These are phyloP conservation scores for Lepidurus apus DNA, from an alignment of 1,140 invertebrate species.

Conservation along the genomic window DNA sequence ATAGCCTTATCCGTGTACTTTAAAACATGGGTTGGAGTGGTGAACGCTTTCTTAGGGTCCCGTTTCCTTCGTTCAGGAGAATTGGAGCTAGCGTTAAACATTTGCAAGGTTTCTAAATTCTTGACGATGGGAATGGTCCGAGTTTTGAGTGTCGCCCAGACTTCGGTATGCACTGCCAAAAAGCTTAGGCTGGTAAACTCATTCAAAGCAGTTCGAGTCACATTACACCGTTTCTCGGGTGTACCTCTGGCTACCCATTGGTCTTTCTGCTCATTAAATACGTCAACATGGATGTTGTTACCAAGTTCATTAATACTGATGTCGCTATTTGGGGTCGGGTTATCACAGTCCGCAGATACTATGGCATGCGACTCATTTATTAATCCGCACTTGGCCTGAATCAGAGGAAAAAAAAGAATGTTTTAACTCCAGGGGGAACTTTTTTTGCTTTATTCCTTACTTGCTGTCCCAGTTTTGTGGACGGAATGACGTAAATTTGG, in stretches of 20 bases:
- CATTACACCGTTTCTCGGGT: neutral
- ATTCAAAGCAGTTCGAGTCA: neutral
- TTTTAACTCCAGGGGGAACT: neutral
- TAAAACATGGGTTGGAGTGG: neutral
- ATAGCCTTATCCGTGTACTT: neutral
- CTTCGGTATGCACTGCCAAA: neutral
- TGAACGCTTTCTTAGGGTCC: neutral
- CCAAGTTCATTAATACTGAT: neutral
- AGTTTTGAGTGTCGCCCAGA: neutral
- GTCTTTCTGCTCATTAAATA: neutral
- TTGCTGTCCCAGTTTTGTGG: neutral
- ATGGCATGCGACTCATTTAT: neutral
- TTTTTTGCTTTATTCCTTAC: neutral
- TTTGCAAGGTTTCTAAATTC: neutral
- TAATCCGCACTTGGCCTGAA: neutral
- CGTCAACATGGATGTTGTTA: neutral
- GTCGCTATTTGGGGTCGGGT: neutral
- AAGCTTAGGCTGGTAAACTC: neutral
- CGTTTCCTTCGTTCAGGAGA: neutral
- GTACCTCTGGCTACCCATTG: neutral
- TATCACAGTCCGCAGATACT: neutral
- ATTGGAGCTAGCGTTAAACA: neutral
- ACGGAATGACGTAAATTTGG: neutral
- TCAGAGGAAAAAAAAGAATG: neutral
- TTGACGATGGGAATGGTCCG: neutral